Evolutionary conservation across 2,797 vertebrate species (phyloP), one percentile per base, ranked within the genome.

Genomic region (Macrochelys suwanniensis): DNA sequence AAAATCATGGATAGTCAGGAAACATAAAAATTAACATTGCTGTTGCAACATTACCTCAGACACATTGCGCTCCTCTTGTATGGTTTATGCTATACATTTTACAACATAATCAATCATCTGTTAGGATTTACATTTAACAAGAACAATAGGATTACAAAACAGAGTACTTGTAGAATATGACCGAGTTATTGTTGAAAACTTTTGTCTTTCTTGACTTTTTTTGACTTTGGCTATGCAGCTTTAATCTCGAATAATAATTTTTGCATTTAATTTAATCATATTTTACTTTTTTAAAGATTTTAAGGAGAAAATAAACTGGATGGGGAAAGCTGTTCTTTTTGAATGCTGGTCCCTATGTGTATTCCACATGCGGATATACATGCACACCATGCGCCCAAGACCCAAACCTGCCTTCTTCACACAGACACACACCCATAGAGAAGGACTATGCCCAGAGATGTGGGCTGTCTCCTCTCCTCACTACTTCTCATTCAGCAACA

Each of bases 61-160:
- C 87, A 84, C 88, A 51, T 86, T 93, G 84, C 4, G 1, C 85
- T 90, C 89, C 95, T 85, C 89, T 95, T 93, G 57, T 94, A 83
- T 77, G 80, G 92, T 92, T 95, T 95, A 93, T 92, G 86, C 79
- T 65, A 90, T 68, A 49, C 56, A 89, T 89, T 96, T 96, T 93
- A 94, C 87, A 94, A 81, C 59, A 88, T 89, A 92, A 95, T 95
- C 91, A 88, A 95, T 96, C 94, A 97, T 95, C 95, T 97, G 92
- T 96, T 96, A 94, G 84, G 68, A 33, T 81, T 92, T 77, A 85
- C 89, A 86, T 94, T 95, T 95, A 90, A 84, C 26, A 92, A 93
- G 87, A 33, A 91, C 91, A 86, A 19, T 71, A 56, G 78, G 54
- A 76, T 87, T 89, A 91, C 6, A 59, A 4, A 91, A 86, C 45